Evolutionary conservation across 2,797 vertebrate species (phyloP).

Genomic region (Cuniculus paca): DNA sequence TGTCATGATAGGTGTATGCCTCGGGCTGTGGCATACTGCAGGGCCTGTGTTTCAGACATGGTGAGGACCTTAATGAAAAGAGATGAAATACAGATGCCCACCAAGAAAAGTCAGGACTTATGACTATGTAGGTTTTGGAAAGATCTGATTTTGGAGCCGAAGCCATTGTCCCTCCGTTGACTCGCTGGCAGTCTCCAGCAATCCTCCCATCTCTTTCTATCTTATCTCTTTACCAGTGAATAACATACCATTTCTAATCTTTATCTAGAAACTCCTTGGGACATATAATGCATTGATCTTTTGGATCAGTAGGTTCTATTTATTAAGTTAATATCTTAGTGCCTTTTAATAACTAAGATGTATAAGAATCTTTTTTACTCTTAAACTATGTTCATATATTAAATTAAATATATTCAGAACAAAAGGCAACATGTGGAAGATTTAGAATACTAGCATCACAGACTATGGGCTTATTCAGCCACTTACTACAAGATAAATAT

Average conservation of each 20-base stretch:
- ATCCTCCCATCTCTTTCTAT: not conserved
- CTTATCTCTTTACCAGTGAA: not conserved
- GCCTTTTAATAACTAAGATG: not conserved
- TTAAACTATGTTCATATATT: not conserved
- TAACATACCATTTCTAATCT: not conserved
- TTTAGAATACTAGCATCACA: not conserved
- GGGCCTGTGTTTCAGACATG: not conserved
- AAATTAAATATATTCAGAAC: not conserved
- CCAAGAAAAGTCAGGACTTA: not conserved
- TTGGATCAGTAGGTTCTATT: not conserved
- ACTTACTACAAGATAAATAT: not conserved
- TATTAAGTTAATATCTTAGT: not conserved
- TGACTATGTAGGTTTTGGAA: not conserved
- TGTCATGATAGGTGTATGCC: not conserved
- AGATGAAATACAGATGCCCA: not conserved
- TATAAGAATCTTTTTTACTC: conserved; percentile 23
- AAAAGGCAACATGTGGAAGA: not conserved
- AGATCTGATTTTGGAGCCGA: not conserved
- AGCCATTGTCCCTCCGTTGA: not conserved
- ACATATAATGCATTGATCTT: not conserved
- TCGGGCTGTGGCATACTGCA: not conserved
- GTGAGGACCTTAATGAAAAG: not conserved
- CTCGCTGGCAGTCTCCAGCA: not conserved
- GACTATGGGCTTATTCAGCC: not conserved
- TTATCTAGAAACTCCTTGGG: not conserved